Evolutionary conservation across 1,140 invertebrate species (phyloP).

Genomic region (Zaprionus africanus): DNA sequence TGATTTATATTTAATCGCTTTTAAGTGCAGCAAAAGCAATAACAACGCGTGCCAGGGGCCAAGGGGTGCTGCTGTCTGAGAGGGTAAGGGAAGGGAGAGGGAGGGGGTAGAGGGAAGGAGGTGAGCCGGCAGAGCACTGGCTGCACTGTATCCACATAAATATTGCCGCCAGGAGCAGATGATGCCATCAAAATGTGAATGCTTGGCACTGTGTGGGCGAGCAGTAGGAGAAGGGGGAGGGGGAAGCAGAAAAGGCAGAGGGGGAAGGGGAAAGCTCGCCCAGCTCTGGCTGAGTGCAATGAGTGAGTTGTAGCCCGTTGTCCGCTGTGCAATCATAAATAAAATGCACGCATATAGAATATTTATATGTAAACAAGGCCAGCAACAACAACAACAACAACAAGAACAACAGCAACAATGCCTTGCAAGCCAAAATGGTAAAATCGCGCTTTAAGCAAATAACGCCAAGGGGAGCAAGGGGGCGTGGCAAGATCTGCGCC

Average conservation of each 20-base stretch:
- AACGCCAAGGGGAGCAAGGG: not conserved
- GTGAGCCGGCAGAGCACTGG: not conserved
- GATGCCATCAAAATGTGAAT: conserved; percentile 62
- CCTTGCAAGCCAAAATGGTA: conserved; percentile 11
- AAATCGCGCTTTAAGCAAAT: conserved; percentile 48
- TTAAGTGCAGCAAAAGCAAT: conserved; percentile 61
- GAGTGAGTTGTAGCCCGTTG: conserved; percentile 38
- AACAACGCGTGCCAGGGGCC: not conserved
- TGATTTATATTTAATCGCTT: conserved; percentile 83
- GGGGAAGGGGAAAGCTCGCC: not conserved
- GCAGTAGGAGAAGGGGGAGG: not conserved
- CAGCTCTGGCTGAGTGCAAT: conserved; percentile 33
- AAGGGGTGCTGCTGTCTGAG: not conserved
- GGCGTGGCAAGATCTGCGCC: conserved; percentile 26
- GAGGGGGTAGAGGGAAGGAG: not conserved
- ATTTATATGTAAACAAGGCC: conserved; percentile 66
- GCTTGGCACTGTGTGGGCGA: conserved; percentile 2
- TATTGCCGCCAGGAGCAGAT: conserved; percentile 51
- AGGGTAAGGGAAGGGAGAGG: not conserved
- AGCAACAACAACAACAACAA: conserved; percentile 17
- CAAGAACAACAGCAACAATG: conserved; percentile 9
- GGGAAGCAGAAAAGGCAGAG: not conserved
- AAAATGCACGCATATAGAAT: conserved; percentile 77
- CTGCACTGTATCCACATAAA: conserved; percentile 45
- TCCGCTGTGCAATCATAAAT: conserved; percentile 73